A percentile compares a stretch with the other conserved stretches of the same genome.
Conservation (phyloP, 92 coral and sea anemone genomes). For the Heliopora coerulea region DNA sequence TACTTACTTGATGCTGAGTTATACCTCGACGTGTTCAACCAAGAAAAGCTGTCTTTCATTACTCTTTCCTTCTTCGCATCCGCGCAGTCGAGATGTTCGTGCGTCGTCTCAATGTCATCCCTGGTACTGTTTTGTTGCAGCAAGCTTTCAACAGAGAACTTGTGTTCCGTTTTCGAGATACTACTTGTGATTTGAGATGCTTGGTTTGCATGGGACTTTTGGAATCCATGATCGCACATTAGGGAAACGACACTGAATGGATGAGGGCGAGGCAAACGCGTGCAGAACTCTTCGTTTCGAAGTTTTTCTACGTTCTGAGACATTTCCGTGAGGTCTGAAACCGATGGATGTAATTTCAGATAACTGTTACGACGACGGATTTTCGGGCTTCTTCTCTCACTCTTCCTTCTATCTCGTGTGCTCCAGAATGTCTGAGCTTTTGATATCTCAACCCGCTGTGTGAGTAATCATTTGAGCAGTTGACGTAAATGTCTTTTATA, state of each 20-base stretch:
- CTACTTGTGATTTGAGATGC: conserved; percentile 56
- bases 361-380: background rate
- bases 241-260: conserved; percentile 96
- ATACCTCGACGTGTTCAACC: conserved; percentile 52
- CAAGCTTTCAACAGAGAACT: conserved; percentile 93
- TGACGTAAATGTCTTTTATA: conserved; percentile 96
- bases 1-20: conserved; percentile 96
- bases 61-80: background rate
- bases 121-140: conserved; percentile 76
- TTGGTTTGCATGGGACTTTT: conserved; percentile 4
- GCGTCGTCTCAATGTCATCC: conserved; percentile 50
- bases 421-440: conserved; percentile 50
- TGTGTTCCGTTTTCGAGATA: conserved; percentile 59
- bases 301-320: conserved; percentile 10
- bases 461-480: conserved; percentile 90
- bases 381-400: background rate
- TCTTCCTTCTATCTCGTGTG: conserved; percentile 39
- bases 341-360: conserved; percentile 27
- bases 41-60: conserved; percentile 22
- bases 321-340: background rate
- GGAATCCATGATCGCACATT: conserved; percentile 69
- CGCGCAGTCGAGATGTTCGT: conserved; percentile 26
- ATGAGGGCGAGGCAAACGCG: conserved; percentile 31
- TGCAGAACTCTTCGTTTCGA: conserved; percentile 26
- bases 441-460: conserved; percentile 79